Conservation (phyloP, 2,797 vertebrate species). For the Hyperoplus lanceolatus region DNA sequence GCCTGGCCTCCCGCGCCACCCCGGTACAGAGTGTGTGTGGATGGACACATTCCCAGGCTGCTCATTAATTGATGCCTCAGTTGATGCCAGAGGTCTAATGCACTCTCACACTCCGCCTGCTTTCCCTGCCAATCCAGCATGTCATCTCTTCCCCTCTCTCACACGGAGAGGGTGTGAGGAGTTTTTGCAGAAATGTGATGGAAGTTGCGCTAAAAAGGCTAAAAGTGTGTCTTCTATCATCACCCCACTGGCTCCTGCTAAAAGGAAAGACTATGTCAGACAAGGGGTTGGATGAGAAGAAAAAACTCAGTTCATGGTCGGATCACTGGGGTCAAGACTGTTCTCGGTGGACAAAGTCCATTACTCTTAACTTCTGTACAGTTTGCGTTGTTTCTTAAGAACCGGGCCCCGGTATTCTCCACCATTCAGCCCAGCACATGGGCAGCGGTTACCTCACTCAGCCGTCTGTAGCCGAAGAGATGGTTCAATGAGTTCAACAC, state of each 20-base stretch:
- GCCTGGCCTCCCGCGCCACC: slow-evolving; percentile 57
- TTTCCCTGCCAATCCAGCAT: slow-evolving; percentile 50
- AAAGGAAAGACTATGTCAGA: slow-evolving; percentile 60
- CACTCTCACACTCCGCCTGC: slow-evolving; percentile 68
- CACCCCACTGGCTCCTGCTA: slow-evolving; percentile 31
- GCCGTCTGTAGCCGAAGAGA: slow-evolving; percentile 44
- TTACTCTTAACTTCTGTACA: slow-evolving; percentile 33
- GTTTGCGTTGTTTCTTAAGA: slow-evolving; percentile 60
- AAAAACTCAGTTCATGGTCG: slow-evolving; percentile 41
- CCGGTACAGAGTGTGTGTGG: slow-evolving; percentile 75
- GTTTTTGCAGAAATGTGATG: slow-evolving; percentile 63
- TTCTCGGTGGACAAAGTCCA: slow-evolving; percentile 35
- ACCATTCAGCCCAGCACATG: slow-evolving; percentile 34
- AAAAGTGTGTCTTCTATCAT: slow-evolving; percentile 39
- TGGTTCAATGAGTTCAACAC: slow-evolving; percentile 49
- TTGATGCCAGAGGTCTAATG: slow-evolving; percentile 79
- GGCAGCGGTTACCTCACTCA: slow-evolving; percentile 43
- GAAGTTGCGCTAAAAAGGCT: slow-evolving; percentile 57
- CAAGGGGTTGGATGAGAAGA: slow-evolving; percentile 53
- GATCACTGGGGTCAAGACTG: slow-evolving; percentile 37
- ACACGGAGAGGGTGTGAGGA: slow-evolving; percentile 39
- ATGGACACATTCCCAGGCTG: slow-evolving; percentile 75
- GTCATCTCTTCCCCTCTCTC: slow-evolving; percentile 39
- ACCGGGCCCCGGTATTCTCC: slow-evolving; percentile 44
- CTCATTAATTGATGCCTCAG: slow-evolving; percentile 83